These are phyloP conservation scores for Aphidius gifuensis DNA, from an alignment of 1,140 invertebrate genomes.

Conservation along the genomic window DNA sequence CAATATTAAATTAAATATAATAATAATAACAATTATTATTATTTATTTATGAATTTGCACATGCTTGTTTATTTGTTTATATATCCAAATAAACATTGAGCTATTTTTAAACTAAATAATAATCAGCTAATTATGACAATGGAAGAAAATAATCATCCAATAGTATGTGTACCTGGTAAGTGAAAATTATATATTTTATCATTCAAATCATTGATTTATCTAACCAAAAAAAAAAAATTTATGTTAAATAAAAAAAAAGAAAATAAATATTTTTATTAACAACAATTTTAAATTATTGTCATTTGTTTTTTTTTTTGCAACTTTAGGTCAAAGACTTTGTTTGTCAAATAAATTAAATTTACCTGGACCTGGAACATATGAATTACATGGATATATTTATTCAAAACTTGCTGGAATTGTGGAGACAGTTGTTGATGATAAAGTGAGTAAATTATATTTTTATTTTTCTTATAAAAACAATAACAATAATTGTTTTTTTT, in stretches of 20 bases:
- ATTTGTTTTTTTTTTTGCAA: constrained; percentile 17
- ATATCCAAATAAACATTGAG: too few species aligned
- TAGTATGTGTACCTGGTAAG: constrained; percentile 2
- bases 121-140: neutral
- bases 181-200: neutral
- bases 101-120: too few species aligned
- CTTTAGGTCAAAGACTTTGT: constrained; percentile 70
- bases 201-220: neutral
- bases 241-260: neutral
- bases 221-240: neutral
- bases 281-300: neutral
- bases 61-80: too few species aligned
- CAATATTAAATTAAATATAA: too few species aligned
- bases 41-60: too few species aligned
- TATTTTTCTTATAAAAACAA: neutral
- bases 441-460: constrained; percentile 51
- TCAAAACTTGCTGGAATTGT: constrained; percentile 76
- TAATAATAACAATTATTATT: too few species aligned
- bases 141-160: neutral
- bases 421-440: constrained; percentile 61
- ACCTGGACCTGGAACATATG: constrained; percentile 77
- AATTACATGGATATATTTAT: constrained; percentile 80
- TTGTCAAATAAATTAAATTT: constrained; percentile 63
- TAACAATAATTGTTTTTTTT: too few species aligned
- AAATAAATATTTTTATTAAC: too few species aligned